phyloP scores from a whole-genome alignment of 2,113 vertebrate species.

The Ifrita kowaldi region DNA sequence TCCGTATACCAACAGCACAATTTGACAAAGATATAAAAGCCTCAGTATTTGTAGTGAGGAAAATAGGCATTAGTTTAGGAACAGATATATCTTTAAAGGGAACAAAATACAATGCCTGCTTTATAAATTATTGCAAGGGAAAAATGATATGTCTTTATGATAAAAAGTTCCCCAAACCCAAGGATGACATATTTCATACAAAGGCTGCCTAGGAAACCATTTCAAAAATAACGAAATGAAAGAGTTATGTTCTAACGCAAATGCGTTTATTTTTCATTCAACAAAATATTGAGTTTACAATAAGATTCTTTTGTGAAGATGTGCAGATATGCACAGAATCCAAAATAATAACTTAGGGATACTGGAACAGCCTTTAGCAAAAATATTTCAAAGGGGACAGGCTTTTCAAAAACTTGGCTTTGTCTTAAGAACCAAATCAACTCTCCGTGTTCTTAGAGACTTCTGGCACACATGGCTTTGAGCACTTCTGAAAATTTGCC shows the following conservation, averaged over 20 bases:
- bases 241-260: not conserved
- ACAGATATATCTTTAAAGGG: not conserved
- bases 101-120: not conserved
- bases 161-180: not conserved
- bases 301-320: not conserved
- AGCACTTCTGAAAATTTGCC: conserved; percentile 34
- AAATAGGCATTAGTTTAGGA: not conserved
- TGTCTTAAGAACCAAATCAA: not conserved
- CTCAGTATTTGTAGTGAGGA: not conserved
- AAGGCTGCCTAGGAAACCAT: not conserved
- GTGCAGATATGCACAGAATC: not conserved
- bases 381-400: conserved; percentile 18
- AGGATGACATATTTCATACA: not conserved
- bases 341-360: not conserved
- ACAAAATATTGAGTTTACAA: not conserved
- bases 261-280: not conserved
- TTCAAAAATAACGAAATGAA: not conserved
- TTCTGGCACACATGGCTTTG: not conserved
- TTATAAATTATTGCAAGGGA: not conserved
- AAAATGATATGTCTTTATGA: not conserved
- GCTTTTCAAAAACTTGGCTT: conserved; percentile 23
- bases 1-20: not conserved
- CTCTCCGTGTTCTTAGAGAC: not conserved
- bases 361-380: not conserved
- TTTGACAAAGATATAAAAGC: not conserved